Evolutionary conservation across 2,888 invertebrate species (phyloP), one percentile per base, ranked within the genome.

Genomic region (Hedychridium roseum): DNA sequence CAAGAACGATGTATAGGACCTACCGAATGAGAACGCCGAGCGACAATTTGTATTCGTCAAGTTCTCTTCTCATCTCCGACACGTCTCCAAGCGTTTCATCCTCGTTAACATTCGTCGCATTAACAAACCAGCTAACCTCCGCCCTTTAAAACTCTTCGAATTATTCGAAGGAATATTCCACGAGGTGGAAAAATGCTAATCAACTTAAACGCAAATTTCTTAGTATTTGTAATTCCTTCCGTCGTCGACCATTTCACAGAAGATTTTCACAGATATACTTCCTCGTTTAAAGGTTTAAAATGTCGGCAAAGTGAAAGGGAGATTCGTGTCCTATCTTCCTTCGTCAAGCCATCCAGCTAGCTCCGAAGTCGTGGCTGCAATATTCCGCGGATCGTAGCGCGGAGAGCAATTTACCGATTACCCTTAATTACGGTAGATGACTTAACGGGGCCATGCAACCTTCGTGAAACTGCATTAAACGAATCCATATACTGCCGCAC

Each of bases 391-490:
- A 15, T 26, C 21, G 42, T 3, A 42, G 32, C 17, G 31, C 37
- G 18, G 54, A 51, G 58, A 60, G 66, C 70, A 72, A 74, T 75
- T 72, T 74, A 71, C 71, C 67, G 74, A 74, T 75, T 75, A 76
- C 66, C 71, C 71, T 70, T 74, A 73, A 75, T 76, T 72, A 73
- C 72, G 73, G 73, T 68, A 66, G 66, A 66, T 67, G 70, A 70
- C 69, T 69, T 68, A 68, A 70, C 67, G 64, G 59, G 59, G 46
- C 54, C 60, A 60, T 67, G 60, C 59, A 57, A 59, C 54, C 59
- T 46, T 53, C 54, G 39, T 43, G 46, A 49, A 51, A 59, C 64
- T 53, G 60, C 60, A 61, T 66, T 62, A 66, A 67, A 60, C 66
- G 62, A 62, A n/a, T n/a, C n/a, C n/a, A n/a, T n/a, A n/a, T n/a